phyloP scores from a whole-genome alignment of 1,140 invertebrate genomes.

The Macrobrachium rosenbergii region DNA sequence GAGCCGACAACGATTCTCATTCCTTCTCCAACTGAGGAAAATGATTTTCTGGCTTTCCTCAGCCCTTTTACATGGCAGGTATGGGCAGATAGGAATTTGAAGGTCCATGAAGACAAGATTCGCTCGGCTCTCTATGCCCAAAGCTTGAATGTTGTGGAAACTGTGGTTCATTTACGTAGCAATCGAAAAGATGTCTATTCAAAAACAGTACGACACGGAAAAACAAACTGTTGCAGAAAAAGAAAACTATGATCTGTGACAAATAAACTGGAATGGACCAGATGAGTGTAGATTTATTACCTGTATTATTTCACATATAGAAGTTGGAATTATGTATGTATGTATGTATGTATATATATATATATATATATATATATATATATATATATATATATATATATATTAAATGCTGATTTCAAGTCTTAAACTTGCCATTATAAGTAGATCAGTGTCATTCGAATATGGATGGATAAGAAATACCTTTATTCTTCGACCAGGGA shows the following conservation, averaged over 20 bases:
- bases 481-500: neutral
- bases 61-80: constrained; percentile 67
- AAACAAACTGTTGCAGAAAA: neutral
- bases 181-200: too few species aligned
- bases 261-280: neutral
- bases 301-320: constrained; percentile 6
- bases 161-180: neutral
- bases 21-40: constrained; percentile 67
- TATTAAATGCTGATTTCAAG: neutral
- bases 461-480: neutral
- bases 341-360: constrained; percentile 32
- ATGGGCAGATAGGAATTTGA: neutral
- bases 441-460: neutral
- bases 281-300: neutral
- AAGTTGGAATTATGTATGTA: constrained; percentile 17
- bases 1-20: constrained; percentile 68
- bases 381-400: too few species aligned
- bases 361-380: constrained; percentile 17
- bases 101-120: neutral
- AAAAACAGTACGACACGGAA: too few species aligned
- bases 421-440: too few species aligned
- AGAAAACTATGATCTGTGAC: neutral
- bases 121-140: neutral
- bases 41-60: constrained; percentile 68
- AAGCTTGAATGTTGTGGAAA: neutral